Evolutionary conservation across 2,113 vertebrate genomes (phyloP).

Genomic region (Poecilia latipinna): DNA sequence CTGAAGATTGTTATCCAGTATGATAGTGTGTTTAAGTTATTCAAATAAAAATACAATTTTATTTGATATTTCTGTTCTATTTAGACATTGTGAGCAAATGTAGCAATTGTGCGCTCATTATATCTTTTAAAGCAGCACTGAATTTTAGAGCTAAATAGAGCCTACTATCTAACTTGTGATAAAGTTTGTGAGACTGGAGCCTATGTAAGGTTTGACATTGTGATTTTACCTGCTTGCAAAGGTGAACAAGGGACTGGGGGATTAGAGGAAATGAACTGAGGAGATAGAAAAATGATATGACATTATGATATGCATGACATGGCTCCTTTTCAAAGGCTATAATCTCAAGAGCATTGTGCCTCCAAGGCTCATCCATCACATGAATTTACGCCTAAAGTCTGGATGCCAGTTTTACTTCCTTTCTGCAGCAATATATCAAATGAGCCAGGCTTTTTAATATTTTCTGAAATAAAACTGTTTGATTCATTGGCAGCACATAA

Average conservation of each 20-base stretch:
- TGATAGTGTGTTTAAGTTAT: constrained; percentile 27
- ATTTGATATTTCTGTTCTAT: not conserved
- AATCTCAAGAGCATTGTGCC: constrained; percentile 34
- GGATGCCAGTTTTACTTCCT: constrained; percentile 26
- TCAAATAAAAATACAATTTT: not conserved
- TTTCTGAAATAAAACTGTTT: not conserved
- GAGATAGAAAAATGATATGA: constrained; percentile 38
- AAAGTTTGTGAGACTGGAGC: constrained; percentile 7
- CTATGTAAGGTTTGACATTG: constrained; percentile 28
- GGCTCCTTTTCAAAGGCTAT: constrained; percentile 32
- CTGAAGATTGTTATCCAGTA: not conserved
- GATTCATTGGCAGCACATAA: too few species aligned
- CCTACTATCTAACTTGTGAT: not conserved
- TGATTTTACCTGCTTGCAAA: constrained; percentile 36
- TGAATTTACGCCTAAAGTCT: constrained; percentile 30
- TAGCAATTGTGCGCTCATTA: not conserved
- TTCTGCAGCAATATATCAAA: constrained; percentile 25
- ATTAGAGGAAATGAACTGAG: constrained; percentile 46
- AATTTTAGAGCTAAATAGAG: not conserved
- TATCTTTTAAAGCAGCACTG: not conserved
- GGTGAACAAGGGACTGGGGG: constrained; percentile 40
- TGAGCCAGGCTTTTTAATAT: constrained; percentile 7
- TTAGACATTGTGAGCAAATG: not conserved
- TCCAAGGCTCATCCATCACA: constrained; percentile 38
- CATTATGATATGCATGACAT: constrained; percentile 48